These are phyloP conservation scores for Notoglanidium macrostoma DNA, from an alignment of 2,797 vertebrate genomes.

Conservation along the genomic window DNA sequence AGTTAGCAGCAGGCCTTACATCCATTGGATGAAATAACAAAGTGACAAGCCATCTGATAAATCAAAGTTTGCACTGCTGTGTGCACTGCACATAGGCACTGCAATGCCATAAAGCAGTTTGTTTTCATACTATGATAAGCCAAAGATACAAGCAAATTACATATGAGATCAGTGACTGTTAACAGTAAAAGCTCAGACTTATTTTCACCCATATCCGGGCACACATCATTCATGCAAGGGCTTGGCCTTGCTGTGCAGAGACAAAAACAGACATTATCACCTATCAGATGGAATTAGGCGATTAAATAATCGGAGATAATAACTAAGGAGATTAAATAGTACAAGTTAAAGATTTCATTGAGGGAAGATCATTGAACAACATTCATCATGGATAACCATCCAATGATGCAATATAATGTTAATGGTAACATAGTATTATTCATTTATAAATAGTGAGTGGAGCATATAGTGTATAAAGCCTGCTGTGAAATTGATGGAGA, in stretches of 20 bases:
- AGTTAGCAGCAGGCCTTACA: conserved; percentile 35
- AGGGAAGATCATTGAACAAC: background rate
- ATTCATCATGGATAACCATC: background rate
- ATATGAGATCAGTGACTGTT: conserved; percentile 24
- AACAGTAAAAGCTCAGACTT: background rate
- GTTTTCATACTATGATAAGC: conserved; percentile 42
- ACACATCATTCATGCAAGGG: background rate
- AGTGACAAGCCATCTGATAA: conserved; percentile 49
- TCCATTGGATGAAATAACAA: conserved; percentile 48
- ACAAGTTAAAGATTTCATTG: background rate
- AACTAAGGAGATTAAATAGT: background rate
- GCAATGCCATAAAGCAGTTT: conserved; percentile 35
- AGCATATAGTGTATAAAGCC: background rate
- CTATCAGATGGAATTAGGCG: background rate
- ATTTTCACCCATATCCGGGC: background rate
- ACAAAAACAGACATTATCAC: background rate
- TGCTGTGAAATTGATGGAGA: background rate
- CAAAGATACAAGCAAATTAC: conserved; percentile 33
- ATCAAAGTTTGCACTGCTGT: conserved; percentile 41
- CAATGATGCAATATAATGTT: background rate
- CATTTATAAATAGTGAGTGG: background rate
- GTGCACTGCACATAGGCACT: conserved; percentile 43
- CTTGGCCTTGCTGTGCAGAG: background rate
- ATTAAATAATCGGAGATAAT: no score
- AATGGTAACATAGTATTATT: background rate